phyloP scores from a whole-genome alignment of 2,113 vertebrate genomes.

The Anseranas semipalmata region DNA sequence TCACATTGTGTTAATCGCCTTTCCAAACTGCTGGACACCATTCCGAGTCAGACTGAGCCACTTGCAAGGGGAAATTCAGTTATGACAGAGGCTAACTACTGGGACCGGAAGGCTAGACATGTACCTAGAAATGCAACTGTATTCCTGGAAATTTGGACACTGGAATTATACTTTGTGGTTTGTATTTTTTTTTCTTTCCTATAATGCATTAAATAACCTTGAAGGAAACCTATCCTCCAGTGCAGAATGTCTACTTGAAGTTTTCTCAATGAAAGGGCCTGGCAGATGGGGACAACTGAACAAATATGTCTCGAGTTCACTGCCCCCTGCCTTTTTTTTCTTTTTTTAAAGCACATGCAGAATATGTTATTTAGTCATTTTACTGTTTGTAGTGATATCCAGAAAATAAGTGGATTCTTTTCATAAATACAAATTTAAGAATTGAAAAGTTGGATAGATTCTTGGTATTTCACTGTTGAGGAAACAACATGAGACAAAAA shows the following conservation, averaged over 20 bases:
- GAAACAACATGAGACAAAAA: background rate
- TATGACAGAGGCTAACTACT: background rate
- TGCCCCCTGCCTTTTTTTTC: accelerated
- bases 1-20: background rate
- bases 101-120: background rate
- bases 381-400: background rate
- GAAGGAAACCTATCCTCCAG: background rate
- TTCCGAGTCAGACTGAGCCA: background rate
- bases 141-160: background rate
- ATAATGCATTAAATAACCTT: background rate
- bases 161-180: background rate
- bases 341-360: background rate
- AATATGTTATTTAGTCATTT: background rate
- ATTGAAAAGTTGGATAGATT: background rate
- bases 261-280: background rate
- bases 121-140: background rate
- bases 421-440: background rate
- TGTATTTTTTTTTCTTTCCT: background rate
- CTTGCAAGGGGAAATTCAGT: background rate
- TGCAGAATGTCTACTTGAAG: background rate
- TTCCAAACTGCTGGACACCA: background rate
- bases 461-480: background rate
- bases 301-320: background rate
- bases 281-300: background rate
- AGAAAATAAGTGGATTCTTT: background rate